A percentile compares a stretch with the other conserved stretches of the same genome.
These are phyloP conservation scores for Chalcosyrphus nemorum DNA, from an alignment of 2,888 invertebrate species.

Conservation along the genomic window DNA sequence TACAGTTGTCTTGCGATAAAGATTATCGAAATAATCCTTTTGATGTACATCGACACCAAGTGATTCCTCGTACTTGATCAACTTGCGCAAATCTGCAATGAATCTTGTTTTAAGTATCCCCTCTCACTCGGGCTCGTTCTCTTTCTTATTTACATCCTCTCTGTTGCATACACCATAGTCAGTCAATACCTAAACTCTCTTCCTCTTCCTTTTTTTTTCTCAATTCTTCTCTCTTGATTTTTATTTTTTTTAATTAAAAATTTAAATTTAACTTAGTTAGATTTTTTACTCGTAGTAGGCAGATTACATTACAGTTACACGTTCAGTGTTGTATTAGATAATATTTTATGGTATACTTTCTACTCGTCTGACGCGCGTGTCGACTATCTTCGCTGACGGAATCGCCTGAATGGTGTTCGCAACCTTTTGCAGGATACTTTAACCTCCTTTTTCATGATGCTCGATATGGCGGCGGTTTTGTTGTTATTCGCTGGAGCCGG, in stretches of 20 bases:
- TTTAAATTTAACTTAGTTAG: constrained; percentile 49
- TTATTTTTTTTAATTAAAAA: constrained; percentile 24
- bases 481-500: constrained; percentile 58
- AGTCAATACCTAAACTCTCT: constrained; percentile 41
- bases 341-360: constrained; percentile 46
- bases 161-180: constrained; percentile 31
- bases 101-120: constrained; percentile 56
- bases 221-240: constrained; percentile 34
- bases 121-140: background rate
- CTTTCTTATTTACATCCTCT: constrained; percentile 53
- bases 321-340: constrained; percentile 20
- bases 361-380: constrained; percentile 40
- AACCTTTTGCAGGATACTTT: constrained; percentile 80
- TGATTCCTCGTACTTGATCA: constrained; percentile 81
- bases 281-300: constrained; percentile 54
- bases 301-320: constrained; percentile 70
- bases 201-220: constrained; percentile 25
- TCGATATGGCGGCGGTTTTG: constrained; percentile 79
- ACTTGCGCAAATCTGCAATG: constrained; percentile 78
- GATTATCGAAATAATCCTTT: constrained; percentile 77
- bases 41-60: constrained; percentile 76
- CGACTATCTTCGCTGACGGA: constrained; percentile 80
- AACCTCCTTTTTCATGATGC: constrained; percentile 80
- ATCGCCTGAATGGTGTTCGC: constrained; percentile 79
- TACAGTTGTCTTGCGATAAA: constrained; percentile 81